A percentile compares a stretch with the other conserved stretches of the same genome.
phyloP scores from a whole-genome alignment of 2,888 invertebrate genomes.

The Xylota segnis region DNA sequence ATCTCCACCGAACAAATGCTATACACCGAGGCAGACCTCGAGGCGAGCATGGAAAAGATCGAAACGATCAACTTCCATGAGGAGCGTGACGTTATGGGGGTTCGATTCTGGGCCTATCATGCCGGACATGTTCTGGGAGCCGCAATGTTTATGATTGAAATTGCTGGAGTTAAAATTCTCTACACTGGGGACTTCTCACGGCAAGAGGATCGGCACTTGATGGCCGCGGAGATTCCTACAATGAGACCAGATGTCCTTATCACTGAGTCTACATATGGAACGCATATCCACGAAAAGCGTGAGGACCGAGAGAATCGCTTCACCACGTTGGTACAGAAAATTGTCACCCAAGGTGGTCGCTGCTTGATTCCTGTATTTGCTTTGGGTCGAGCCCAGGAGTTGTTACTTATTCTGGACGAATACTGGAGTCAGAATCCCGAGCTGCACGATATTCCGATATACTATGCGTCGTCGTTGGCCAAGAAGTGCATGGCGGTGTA shows the following conservation, averaged over 20 bases:
- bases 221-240: slow-evolving; percentile 99
- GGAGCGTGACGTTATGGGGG: slow-evolving; percentile 98
- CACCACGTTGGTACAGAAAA: slow-evolving; percentile 96
- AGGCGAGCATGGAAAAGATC: slow-evolving; percentile 99
- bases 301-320: slow-evolving; percentile 98
- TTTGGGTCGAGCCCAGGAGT: slow-evolving; percentile 97
- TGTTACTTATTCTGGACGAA: slow-evolving; percentile 97
- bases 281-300: slow-evolving; percentile 99
- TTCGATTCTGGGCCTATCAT: slow-evolving; percentile 99
- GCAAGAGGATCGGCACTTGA: slow-evolving; percentile 99
- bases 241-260: slow-evolving; percentile 98
- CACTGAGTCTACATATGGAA: slow-evolving; percentile 99
- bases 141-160: slow-evolving; percentile 99
- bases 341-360: slow-evolving; percentile 97
- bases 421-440: slow-evolving; percentile 94
- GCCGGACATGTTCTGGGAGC: slow-evolving; percentile 99
- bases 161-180: slow-evolving; percentile 97
- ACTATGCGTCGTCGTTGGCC: slow-evolving; percentile 99
- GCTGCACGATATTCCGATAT: slow-evolving; percentile 99
- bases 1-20: slow-evolving; percentile 98
- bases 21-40: slow-evolving; percentile 98
- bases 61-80: slow-evolving; percentile 99
- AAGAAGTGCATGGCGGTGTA: slow-evolving; percentile 99
- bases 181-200: slow-evolving; percentile 99
- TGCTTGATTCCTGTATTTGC: slow-evolving; percentile 99